A percentile compares a stretch with the other conserved stretches of the same genome.
Conservation (phyloP, 2,888 invertebrate species). For the Rotaria sp. region DNA sequence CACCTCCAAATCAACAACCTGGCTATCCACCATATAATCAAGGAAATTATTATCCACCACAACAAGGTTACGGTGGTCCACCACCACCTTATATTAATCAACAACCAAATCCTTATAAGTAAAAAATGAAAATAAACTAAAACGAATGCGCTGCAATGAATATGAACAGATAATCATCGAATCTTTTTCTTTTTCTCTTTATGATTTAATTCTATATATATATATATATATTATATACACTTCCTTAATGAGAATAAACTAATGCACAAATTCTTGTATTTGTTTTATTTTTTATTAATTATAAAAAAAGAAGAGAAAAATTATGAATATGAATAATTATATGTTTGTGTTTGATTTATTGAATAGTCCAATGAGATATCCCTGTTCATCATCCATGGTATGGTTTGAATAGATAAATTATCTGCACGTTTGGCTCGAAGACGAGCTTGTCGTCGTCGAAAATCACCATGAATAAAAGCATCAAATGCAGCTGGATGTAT, state of each 20-base stretch:
- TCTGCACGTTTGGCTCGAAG: neutral
- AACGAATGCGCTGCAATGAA: neutral
- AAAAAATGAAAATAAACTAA: neutral
- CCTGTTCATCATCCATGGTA: neutral
- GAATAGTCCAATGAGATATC: neutral
- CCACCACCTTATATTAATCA: neutral
- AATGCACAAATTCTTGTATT: neutral
- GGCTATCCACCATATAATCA: neutral
- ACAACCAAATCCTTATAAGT: neutral
- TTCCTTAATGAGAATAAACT: neutral
- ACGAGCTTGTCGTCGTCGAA: slow-evolving; percentile 27
- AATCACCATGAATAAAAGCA: slow-evolving; percentile 7
- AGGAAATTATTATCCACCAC: neutral
- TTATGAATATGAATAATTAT: neutral
- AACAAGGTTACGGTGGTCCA: neutral
- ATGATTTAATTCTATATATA: neutral
- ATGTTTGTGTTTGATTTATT: neutral
- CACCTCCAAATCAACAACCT: neutral
- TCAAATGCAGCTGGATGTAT: slow-evolving; percentile 7
- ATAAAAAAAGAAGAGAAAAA: neutral
- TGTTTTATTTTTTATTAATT: neutral
- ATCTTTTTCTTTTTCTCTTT: neutral
- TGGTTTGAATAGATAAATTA: neutral
- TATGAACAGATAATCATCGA: neutral
- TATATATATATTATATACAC: neutral